Conservation (phyloP, 2,113 vertebrate species). For the Caloenas nicobarica region DNA sequence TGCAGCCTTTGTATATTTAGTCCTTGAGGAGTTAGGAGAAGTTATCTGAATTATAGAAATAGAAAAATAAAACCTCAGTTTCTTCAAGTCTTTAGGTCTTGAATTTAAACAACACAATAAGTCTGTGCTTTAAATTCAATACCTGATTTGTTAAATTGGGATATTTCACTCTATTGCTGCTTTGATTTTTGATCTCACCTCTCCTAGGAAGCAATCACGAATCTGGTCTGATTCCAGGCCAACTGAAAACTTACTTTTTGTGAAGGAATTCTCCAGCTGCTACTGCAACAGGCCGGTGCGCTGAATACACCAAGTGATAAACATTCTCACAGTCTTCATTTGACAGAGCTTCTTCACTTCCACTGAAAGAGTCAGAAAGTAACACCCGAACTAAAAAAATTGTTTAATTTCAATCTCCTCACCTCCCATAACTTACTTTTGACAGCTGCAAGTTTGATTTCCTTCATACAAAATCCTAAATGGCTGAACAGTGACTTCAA, state of each 20-base stretch:
- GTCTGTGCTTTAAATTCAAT: not conserved
- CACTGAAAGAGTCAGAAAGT: conserved; percentile 80
- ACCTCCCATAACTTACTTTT: not conserved
- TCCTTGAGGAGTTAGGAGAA: not conserved
- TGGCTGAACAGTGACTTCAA: not conserved
- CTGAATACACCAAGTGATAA: conserved; percentile 98
- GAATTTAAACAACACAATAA: not conserved
- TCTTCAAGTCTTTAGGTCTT: not conserved
- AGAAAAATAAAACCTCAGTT: not conserved
- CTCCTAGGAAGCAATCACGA: not conserved
- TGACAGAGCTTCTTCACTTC: conserved; percentile 96
- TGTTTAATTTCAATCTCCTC: not conserved
- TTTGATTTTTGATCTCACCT: not conserved
- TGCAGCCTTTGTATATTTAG: not conserved
- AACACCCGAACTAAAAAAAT: conserved; percentile 30
- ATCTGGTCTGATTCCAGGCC: not conserved
- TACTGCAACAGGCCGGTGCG: conserved; percentile 95
- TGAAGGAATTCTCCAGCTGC: conserved; percentile 98
- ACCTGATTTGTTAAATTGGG: not conserved
- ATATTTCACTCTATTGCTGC: not conserved
- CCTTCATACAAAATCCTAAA: not conserved
- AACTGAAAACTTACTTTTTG: conserved; percentile 85
- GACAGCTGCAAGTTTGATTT: not conserved
- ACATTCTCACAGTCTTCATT: conserved; percentile 99
- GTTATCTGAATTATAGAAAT: not conserved